Percentiles rank a stretch among this genome's conserved stretches.
phyloP scores from a whole-genome alignment of 30 jellyfish, hydroid and myxozoan species.

The Chironex yamaguchii region DNA sequence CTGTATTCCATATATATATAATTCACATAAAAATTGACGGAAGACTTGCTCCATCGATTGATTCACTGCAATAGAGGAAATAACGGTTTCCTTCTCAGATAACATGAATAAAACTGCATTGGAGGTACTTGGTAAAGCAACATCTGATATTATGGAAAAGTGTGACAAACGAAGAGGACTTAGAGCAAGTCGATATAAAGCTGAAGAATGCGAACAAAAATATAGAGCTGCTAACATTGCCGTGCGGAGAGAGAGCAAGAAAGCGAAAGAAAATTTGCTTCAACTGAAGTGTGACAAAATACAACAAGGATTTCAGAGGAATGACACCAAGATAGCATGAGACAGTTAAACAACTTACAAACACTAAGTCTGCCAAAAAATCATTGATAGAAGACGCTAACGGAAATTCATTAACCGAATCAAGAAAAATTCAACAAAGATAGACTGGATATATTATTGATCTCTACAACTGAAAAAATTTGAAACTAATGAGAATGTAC shows the following conservation, averaged over 20 bases:
- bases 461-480: constrained; percentile 4
- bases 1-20: too few relatives aligned
- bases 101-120: not conserved
- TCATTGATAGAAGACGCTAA: not conserved
- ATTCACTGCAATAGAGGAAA: too few relatives aligned
- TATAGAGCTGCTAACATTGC: not conserved
- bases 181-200: not conserved
- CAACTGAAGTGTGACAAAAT: not conserved
- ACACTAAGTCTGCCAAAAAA: not conserved
- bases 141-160: constrained; percentile 10
- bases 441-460: not conserved
- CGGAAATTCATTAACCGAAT: not conserved
- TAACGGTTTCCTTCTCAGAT: too few relatives aligned
- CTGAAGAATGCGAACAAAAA: not conserved
- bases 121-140: constrained; percentile 9
- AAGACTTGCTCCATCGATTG: too few relatives aligned
- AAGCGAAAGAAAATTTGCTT: not conserved
- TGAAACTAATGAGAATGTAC: too few relatives aligned
- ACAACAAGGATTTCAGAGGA: not conserved
- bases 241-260: not conserved
- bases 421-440: not conserved
- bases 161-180: constrained; percentile 11
- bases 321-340: constrained; percentile 24
- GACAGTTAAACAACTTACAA: not conserved
- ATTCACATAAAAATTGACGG: too few relatives aligned